phyloP scores from a whole-genome alignment of 2,797 vertebrate species.

The Gymnothorax reevesii region DNA sequence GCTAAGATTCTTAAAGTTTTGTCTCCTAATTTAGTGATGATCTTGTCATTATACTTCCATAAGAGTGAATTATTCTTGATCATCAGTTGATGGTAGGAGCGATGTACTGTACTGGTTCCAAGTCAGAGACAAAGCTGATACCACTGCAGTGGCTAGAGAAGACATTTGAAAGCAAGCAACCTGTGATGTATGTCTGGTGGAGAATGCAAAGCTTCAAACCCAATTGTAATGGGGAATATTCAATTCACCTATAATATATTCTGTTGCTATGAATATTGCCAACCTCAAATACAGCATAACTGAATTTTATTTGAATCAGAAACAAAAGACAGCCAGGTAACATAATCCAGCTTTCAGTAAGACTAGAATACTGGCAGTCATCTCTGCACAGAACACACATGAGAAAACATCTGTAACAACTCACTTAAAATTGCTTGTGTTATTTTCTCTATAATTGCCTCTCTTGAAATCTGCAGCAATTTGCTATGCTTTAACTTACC shows the following conservation, averaged over 20 bases:
- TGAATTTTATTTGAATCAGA: not conserved
- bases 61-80: not conserved
- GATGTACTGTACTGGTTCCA: not conserved
- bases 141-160: not conserved
- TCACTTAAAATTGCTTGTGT: not conserved
- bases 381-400: not conserved
- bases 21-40: not conserved
- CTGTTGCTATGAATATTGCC: not conserved
- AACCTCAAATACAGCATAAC: not conserved
- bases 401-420: not conserved
- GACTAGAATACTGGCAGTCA: not conserved
- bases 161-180: conserved; percentile 2
- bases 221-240: not conserved
- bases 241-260: not conserved
- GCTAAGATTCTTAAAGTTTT: not conserved
- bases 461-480: not conserved
- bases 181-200: not conserved
- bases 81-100: not conserved
- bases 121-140: not conserved
- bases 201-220: conserved; percentile 7
- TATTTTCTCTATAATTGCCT: not conserved
- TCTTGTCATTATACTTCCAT: not conserved
- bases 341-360: not conserved
- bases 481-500: not conserved
- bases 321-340: not conserved